A percentile compares a stretch with the other conserved stretches of the same genome.
Conservation (phyloP, 2,113 vertebrate genomes). For the Trichechus manatus region DNA sequence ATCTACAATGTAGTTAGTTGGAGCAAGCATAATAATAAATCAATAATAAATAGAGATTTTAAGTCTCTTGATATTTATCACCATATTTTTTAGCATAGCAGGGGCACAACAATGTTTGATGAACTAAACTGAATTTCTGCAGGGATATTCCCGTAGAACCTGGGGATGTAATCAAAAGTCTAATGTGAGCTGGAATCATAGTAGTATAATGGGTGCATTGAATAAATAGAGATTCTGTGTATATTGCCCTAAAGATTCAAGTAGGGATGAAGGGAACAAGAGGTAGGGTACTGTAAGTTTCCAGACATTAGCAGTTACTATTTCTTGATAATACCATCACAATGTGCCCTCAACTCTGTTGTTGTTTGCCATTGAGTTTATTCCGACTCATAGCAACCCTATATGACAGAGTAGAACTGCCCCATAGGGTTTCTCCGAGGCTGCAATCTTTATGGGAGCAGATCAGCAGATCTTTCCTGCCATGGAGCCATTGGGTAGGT, state of each 20-base stretch:
- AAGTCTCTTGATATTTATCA: constrained; percentile 8
- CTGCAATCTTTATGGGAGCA: not conserved
- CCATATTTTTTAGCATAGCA: not conserved
- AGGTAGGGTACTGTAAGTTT: not conserved
- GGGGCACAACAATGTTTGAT: not conserved
- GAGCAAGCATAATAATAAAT: not conserved
- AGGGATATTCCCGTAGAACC: not conserved
- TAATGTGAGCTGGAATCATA: not conserved
- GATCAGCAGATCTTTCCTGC: not conserved
- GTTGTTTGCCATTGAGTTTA: not conserved
- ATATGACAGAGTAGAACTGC: not conserved
- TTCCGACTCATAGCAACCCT: not conserved
- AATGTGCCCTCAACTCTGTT: not conserved
- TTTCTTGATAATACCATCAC: not conserved
- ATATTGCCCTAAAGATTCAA: not conserved
- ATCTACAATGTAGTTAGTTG: not conserved
- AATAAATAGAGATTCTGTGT: not conserved
- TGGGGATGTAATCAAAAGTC: not conserved
- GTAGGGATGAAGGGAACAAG: not conserved
- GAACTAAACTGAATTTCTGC: not conserved
- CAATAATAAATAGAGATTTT: constrained; percentile 12
- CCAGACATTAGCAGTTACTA: not conserved
- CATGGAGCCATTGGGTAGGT: not conserved
- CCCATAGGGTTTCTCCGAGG: not conserved
- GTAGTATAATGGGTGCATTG: not conserved